These are phyloP conservation scores for Triplophysa siluroides DNA, from an alignment of 2,113 vertebrate species.

Conservation along the genomic window DNA sequence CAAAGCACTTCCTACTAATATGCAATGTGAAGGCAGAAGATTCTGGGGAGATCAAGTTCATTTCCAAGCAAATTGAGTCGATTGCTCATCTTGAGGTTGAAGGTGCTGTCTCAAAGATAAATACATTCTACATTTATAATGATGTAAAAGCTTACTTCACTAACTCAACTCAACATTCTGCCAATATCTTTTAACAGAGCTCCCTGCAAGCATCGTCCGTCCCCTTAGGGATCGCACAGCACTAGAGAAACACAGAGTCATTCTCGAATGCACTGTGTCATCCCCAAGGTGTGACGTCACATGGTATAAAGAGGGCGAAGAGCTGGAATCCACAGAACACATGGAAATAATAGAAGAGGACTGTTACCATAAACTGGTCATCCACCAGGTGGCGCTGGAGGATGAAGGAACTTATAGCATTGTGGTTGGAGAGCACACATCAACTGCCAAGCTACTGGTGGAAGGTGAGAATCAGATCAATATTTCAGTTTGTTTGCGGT, in stretches of 20 bases:
- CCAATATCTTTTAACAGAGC: constrained; percentile 66
- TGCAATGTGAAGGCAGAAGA: constrained; percentile 81
- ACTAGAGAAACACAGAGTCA: constrained; percentile 84
- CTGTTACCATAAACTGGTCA: constrained; percentile 86
- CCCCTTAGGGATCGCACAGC: constrained; percentile 88
- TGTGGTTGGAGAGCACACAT: constrained; percentile 80
- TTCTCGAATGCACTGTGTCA: constrained; percentile 89
- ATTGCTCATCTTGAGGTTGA: constrained; percentile 81
- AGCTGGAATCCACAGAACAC: constrained; percentile 79
- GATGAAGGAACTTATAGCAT: constrained; percentile 88
- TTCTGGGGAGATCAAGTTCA: constrained; percentile 82
- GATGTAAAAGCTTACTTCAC: background rate
- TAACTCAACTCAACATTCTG: background rate
- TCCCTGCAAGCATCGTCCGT: constrained; percentile 87
- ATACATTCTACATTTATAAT: background rate
- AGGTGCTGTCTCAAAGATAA: constrained; percentile 69
- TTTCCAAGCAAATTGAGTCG: constrained; percentile 74
- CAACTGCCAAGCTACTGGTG: constrained; percentile 82
- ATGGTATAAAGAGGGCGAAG: constrained; percentile 80
- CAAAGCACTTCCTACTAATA: constrained; percentile 86
- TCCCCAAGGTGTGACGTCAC: constrained; percentile 75
- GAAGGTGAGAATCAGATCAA: constrained; percentile 76
- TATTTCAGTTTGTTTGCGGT: no score
- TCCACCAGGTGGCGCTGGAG: constrained; percentile 78
- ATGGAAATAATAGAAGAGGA: constrained; percentile 83